A percentile compares a stretch with the other conserved stretches of the same genome.
Conservation (phyloP, 2,797 vertebrate species). For the Parauchenoglanis ngamensis region DNA sequence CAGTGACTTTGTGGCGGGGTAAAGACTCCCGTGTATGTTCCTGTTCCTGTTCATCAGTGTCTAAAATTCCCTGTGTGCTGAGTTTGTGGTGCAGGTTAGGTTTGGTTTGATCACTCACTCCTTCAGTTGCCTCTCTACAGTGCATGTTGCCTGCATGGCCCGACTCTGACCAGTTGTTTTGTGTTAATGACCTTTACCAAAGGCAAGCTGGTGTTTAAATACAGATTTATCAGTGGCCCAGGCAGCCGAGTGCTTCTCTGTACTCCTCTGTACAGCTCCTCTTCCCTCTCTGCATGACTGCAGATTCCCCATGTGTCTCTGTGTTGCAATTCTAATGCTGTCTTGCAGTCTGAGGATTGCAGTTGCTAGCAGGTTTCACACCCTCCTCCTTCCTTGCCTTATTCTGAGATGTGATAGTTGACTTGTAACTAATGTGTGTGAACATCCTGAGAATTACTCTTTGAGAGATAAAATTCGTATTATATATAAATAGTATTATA, state of each 20-base stretch:
- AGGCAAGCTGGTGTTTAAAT: slow-evolving; percentile 73
- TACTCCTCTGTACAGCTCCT: slow-evolving; percentile 70
- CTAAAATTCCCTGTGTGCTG: background rate
- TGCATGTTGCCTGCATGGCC: background rate
- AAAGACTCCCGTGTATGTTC: background rate
- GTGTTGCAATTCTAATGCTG: background rate
- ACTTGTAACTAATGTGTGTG: background rate
- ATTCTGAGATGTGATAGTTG: background rate
- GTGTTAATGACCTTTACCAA: slow-evolving; percentile 73
- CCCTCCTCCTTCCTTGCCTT: background rate
- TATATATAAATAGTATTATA: background rate
- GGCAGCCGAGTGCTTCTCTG: slow-evolving; percentile 68
- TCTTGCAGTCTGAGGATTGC: slow-evolving; percentile 2
- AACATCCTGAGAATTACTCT: slow-evolving; percentile 1
- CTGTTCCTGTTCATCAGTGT: background rate
- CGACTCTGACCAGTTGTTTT: slow-evolving; percentile 23
- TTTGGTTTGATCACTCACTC: slow-evolving; percentile 22
- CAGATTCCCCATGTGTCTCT: slow-evolving; percentile 61
- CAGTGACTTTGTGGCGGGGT: background rate
- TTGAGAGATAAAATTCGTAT: background rate
- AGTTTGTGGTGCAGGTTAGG: slow-evolving; percentile 10
- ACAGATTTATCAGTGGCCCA: slow-evolving; percentile 69
- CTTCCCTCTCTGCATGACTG: slow-evolving; percentile 71
- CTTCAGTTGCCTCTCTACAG: slow-evolving; percentile 15
- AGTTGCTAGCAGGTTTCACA: background rate